Base-by-base conservation (phyloP, 2,888 invertebrate genomes). In the Aromia moschata region DNA sequence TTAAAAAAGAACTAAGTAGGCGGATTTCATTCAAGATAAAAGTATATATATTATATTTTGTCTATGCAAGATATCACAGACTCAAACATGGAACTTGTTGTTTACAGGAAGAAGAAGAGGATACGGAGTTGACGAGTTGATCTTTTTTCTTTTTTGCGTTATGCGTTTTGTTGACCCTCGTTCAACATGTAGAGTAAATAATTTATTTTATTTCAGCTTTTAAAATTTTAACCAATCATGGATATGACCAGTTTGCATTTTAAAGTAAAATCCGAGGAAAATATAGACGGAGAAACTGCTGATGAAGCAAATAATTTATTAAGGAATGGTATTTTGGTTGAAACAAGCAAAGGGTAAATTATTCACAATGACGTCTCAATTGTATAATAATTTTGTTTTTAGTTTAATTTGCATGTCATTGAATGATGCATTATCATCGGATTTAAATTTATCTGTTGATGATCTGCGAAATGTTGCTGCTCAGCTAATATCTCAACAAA, bases 381-480 rank as follows among this genome's bases (percentile, higher is more conserved):
- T 37, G 41, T 54, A 44, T 62, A 60, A 53, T 41, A 12, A 49
- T 25, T 25, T 25, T 33, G 3, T 33, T 79, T 80, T 60, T 66
- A 83, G 83, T 40, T 70, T 83, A 56, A 77, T 82, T 36, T 82
- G 82, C 70, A 78, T 83, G 76, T 79, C 82, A 2, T 64, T 83
- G 57, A 81, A 78, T 57, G 83, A 83, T 72, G 81, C 81, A 7
- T 64, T 82, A 62, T 77, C 81, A 25, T 77, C 81, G 44, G 78
- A 81, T 65, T 72, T 82, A 58, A 82, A 81, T 70, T 69, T 83
- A 41, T 82, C 82, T 12, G 81, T 78, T 25, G 82, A 83, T 64
- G 82, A 82, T 67, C 72, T 83, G 20, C 79, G 80, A 56, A 79
- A 80, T 59, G 80, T 82, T 11, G 82, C 82, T 12, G 74, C 80